Conservation (phyloP, 2,888 invertebrate genomes). For the Schizaphis graminum region DNA sequence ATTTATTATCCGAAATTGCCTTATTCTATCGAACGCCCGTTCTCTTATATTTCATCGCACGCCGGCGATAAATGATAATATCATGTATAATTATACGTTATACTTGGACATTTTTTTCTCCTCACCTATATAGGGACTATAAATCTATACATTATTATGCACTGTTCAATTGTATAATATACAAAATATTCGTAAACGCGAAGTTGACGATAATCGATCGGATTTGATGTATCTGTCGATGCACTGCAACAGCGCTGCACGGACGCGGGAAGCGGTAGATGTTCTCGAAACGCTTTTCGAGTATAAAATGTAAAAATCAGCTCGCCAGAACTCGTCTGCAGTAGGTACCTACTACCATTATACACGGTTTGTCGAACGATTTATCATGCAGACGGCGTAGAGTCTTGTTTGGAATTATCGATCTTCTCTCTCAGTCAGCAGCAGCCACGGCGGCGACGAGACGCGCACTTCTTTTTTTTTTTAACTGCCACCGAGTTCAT, state of each 20-base stretch:
- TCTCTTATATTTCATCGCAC: not conserved
- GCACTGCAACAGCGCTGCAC: not conserved
- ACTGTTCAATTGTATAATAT: not conserved
- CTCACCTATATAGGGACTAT: no score
- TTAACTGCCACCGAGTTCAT: not conserved
- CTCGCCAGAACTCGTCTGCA: not conserved
- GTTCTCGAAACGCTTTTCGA: not conserved
- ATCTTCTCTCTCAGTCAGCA: conserved; percentile 23
- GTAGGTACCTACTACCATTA: conserved; percentile 16
- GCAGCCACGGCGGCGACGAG: conserved; percentile 21
- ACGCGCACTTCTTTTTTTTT: conserved; percentile 38
- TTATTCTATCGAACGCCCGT: no score
- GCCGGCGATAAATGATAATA: no score
- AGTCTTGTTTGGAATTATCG: conserved; percentile 57
- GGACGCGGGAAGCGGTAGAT: not conserved
- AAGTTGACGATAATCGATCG: not conserved
- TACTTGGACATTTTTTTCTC: not conserved
- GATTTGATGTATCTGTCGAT: not conserved
- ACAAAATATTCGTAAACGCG: not conserved
- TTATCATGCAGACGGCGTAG: conserved; percentile 57
- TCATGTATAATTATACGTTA: not conserved
- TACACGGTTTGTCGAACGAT: conserved; percentile 41
- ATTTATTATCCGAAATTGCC: not conserved
- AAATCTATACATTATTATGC: not conserved
- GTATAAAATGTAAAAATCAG: not conserved